Base-by-base conservation (phyloP, 2,797 vertebrate genomes). In the Scyliorhinus canicula region DNA sequence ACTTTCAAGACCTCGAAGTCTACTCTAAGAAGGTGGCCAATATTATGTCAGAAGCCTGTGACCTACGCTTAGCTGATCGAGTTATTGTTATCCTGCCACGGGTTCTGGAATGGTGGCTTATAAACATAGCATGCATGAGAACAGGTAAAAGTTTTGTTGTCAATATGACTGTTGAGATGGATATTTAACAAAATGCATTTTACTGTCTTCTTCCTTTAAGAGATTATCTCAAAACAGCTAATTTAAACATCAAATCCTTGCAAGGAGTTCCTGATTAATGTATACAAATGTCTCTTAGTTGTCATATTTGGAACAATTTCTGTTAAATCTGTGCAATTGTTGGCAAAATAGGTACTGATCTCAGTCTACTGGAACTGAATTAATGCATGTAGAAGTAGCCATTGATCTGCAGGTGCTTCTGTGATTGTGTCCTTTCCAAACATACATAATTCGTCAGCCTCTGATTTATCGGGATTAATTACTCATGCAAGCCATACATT, bases 71-170 rank as follows among this genome's bases (percentile, higher is more conserved):
- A 93, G 97, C 97, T 95, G 98, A 98, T 95, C 95, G 97, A 47
- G 97, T 98, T 63, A 96, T 98, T 77, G 95, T 98, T 14, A 96
- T 98, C 95, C 96, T 98, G 50, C 97, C 98, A 47, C 96, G 96
- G 57, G 95, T 98, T 47, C 98, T 98, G 0, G 98, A 98, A 95
- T 98, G 98, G 98, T 98, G 98, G 98, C 97, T 98, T 95, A 96
- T 98, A 84, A 98, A 98, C 60, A 95, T 98, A 67, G 98, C 98
- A 52, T 98, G 98, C 95, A 95, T 98, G 71, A 96, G 97, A 96
- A 97, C 98, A 96, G 98, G 98, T 98, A 95, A 63, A 77, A 3
- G 0, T 57, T 19, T 60, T 40, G 57, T n/a, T 16, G 57, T 91
- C 57, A 65, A 91, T n/a, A 91, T 63, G 9, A 40, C 88, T 63